A percentile compares a stretch with the other conserved stretches of the same genome.
Conservation (phyloP, 1,140 invertebrate genomes). For the Arctopsyche grandis region DNA sequence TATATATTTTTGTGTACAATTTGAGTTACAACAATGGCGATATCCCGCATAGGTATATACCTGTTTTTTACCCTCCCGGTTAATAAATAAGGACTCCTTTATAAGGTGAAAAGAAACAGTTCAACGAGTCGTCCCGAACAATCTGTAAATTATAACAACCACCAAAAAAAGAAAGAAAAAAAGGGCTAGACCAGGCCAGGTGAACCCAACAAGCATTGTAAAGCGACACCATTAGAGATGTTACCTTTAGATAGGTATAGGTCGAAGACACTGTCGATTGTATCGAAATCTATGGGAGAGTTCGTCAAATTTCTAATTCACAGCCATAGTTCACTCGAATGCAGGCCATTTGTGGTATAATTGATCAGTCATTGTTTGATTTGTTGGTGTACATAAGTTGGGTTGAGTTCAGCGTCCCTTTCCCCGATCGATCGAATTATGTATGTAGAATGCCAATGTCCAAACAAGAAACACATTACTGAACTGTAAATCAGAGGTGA, state of each 20-base stretch:
- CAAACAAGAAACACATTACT: too few species aligned
- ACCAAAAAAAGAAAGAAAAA: not conserved
- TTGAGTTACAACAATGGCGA: conserved; percentile 38
- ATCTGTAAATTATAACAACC: conserved; percentile 39
- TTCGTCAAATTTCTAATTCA: not conserved
- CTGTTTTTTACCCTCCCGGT: conserved; percentile 4
- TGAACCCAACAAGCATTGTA: conserved; percentile 21
- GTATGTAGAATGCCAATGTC: too few species aligned
- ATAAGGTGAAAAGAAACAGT: conserved; percentile 32
- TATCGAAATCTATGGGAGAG: not conserved
- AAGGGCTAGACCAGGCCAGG: not conserved
- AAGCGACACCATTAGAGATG: conserved; percentile 22
- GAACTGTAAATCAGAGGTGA: not conserved
- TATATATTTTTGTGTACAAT: conserved; percentile 32
- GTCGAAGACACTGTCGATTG: not conserved
- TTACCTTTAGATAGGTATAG: conserved; percentile 12
- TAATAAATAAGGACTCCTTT: conserved; percentile 36
- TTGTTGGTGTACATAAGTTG: too few species aligned
- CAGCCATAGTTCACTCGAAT: too few species aligned
- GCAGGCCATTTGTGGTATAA: too few species aligned
- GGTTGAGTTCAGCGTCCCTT: too few species aligned
- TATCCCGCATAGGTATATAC: conserved; percentile 13
- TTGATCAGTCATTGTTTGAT: too few species aligned
- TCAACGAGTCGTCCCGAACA: conserved; percentile 35
- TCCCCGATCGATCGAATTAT: too few species aligned